A percentile compares a stretch with the other conserved stretches of the same genome.
These are phyloP conservation scores for Mesembrinibis cayennensis DNA, from an alignment of 2,113 vertebrate species.

Conservation along the genomic window DNA sequence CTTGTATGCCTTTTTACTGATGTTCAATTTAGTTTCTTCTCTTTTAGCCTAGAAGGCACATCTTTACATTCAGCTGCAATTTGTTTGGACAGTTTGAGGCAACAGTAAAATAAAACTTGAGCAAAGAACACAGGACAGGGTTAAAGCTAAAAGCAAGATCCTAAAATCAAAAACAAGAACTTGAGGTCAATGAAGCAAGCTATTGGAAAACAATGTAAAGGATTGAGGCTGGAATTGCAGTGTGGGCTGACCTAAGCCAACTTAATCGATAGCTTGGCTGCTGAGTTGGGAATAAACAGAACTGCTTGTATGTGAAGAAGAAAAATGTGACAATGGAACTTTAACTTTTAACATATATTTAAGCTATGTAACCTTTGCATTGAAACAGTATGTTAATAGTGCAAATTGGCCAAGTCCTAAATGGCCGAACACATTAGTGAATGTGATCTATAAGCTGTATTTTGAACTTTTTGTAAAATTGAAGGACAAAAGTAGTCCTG, in stretches of 20 bases:
- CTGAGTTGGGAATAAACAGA: conserved; percentile 23
- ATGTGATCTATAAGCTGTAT: background rate
- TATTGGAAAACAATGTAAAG: conserved; percentile 28
- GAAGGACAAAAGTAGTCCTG: background rate
- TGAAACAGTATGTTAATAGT: background rate
- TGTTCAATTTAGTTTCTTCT: background rate
- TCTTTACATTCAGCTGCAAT: background rate
- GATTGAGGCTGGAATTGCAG: background rate
- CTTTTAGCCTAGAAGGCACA: background rate
- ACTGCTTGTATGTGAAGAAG: background rate
- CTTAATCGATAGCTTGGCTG: background rate
- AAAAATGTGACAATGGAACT: background rate
- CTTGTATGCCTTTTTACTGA: background rate
- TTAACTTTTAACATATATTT: background rate
- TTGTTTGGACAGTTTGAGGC: background rate
- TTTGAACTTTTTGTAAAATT: background rate
- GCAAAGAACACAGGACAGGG: background rate
- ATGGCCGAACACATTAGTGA: background rate
- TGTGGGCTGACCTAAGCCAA: background rate
- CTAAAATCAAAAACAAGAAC: background rate
- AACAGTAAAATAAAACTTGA: background rate
- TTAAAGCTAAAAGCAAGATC: conserved; percentile 7
- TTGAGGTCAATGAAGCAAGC: background rate
- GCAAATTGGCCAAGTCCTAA: background rate
- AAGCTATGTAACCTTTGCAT: background rate